phyloP scores from a whole-genome alignment of 92 coral and sea anemone genomes.

The Paragorgia papillata region DNA sequence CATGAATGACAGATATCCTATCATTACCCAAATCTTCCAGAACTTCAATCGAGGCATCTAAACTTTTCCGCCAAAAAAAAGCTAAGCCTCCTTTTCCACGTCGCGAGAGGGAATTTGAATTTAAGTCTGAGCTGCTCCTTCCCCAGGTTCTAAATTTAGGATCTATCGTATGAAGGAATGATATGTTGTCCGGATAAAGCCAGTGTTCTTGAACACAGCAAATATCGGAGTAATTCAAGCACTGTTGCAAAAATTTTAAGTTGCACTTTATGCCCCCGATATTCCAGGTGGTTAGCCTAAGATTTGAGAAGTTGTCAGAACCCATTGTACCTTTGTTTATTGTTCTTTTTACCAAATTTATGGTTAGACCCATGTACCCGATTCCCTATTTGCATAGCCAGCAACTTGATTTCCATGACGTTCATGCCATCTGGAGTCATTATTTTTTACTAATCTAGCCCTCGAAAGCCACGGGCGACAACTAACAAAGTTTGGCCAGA shows the following conservation, averaged over 20 bases:
- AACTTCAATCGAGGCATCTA: neutral
- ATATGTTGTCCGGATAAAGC: conserved; percentile 3
- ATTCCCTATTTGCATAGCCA: no score
- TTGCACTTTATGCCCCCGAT: conserved; percentile 11
- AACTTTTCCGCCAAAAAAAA: conserved; percentile 4
- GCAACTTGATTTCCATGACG: no score
- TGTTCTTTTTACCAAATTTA: no score
- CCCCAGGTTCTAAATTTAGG: neutral
- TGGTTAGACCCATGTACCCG: no score
- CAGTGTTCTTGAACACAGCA: conserved; percentile 23
- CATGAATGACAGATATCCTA: neutral
- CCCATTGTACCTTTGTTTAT: no score
- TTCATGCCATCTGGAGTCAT: no score
- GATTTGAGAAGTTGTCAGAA: no score
- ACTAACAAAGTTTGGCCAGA: conserved; percentile 12
- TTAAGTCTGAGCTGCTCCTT: neutral
- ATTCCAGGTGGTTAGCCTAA: no score
- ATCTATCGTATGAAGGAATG: neutral
- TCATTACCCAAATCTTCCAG: conserved; percentile 10
- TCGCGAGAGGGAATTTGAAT: conserved; percentile 1
- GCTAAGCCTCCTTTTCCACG: conserved; percentile 19
- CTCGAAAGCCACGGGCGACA: neutral
- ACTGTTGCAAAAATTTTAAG: neutral
- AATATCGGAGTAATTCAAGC: neutral
- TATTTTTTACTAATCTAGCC: neutral